phyloP scores from a whole-genome alignment of 2,888 invertebrate genomes.

The Chydorus sphaericus region DNA sequence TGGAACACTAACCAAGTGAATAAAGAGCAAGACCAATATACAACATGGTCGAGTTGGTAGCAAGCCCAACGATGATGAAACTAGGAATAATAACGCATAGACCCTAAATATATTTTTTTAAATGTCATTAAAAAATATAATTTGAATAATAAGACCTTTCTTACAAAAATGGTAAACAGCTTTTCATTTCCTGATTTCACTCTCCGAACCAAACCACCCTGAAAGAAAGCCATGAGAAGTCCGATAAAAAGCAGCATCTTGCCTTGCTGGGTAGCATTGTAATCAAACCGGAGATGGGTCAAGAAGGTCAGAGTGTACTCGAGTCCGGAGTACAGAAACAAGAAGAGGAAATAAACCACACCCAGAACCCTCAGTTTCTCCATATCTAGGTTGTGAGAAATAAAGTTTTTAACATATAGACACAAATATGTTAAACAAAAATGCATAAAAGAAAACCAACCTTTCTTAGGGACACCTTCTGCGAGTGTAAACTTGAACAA shows the following conservation, averaged over 20 bases:
- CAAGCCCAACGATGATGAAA: constrained; percentile 68
- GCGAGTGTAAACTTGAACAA: constrained; percentile 50
- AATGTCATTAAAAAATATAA: background rate
- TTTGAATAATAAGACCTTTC: constrained; percentile 15
- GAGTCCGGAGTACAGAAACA: constrained; percentile 87
- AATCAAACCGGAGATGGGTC: constrained; percentile 80
- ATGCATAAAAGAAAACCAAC: constrained; percentile 23
- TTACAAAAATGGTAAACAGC: constrained; percentile 46
- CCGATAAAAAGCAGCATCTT: constrained; percentile 94
- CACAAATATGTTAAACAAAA: constrained; percentile 17
- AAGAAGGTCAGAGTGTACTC: constrained; percentile 96
- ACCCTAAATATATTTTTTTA: constrained; percentile 35
- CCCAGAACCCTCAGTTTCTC: constrained; percentile 51
- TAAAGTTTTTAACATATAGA: too few relatives aligned
- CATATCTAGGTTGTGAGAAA: constrained; percentile 38
- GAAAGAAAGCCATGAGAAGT: constrained; percentile 74
- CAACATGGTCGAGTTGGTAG: constrained; percentile 40
- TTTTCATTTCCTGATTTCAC: constrained; percentile 57
- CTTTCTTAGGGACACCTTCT: constrained; percentile 39
- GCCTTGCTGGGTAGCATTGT: constrained; percentile 90
- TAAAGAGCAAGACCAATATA: constrained; percentile 74
- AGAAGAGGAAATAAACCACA: constrained; percentile 69
- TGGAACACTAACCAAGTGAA: constrained; percentile 61
- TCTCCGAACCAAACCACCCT: constrained; percentile 75
- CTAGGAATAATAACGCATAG: constrained; percentile 71